Evolutionary conservation across 2,113 vertebrate genomes (phyloP).

Genomic region (Anarhynchus alexandrinus): DNA sequence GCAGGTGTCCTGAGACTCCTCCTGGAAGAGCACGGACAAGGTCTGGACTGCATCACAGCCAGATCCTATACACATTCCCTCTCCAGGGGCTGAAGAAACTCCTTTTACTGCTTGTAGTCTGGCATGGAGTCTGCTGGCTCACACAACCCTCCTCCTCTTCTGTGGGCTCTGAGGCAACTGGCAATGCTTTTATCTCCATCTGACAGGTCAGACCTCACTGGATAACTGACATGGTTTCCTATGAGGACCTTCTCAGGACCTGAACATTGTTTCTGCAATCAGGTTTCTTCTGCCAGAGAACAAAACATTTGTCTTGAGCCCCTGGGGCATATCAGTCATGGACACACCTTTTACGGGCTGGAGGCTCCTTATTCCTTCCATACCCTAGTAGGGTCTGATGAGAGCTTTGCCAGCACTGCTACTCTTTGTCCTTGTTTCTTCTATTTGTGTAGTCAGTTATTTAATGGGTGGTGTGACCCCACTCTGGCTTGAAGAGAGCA

Average conservation of each 20-base stretch:
- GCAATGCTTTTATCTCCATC: neutral
- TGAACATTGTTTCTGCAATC: neutral
- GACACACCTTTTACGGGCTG: neutral
- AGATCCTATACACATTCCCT: neutral
- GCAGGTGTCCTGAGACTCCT: neutral
- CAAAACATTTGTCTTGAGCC: neutral
- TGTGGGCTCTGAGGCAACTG: neutral
- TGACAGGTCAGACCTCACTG: neutral
- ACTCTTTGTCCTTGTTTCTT: neutral
- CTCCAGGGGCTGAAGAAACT: neutral
- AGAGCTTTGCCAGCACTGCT: neutral
- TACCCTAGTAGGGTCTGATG: neutral
- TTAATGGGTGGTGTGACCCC: neutral
- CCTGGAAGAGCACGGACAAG: neutral
- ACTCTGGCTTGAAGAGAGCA: neutral
- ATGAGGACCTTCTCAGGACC: rapidly evolving
- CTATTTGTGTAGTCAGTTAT: neutral
- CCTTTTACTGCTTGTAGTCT: neutral
- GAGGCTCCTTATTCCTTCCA: neutral
- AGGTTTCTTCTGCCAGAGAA: neutral
- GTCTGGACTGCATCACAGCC: neutral
- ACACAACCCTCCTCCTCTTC: neutral
- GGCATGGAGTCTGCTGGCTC: neutral
- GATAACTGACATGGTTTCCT: neutral
- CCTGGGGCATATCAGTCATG: neutral